phyloP scores from a whole-genome alignment of 2,888 invertebrate species.

The Brachyopa scutellaris region DNA sequence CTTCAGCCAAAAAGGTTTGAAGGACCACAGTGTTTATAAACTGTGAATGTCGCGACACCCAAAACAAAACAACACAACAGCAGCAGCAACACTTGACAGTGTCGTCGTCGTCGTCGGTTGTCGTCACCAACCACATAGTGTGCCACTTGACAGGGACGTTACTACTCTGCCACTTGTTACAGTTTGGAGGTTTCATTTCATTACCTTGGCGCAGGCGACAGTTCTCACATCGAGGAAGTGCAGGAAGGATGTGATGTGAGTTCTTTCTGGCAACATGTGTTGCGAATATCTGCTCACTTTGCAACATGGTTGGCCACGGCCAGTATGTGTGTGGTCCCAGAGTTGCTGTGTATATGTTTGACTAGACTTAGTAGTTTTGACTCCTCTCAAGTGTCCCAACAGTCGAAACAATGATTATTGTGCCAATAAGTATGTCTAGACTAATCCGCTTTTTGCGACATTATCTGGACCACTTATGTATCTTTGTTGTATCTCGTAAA shows the following conservation, averaged over 20 bases:
- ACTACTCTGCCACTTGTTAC: conserved; percentile 55
- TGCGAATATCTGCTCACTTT: conserved; percentile 59
- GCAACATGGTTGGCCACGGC: neutral
- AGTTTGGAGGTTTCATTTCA: conserved; percentile 46
- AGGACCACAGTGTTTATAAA: conserved; percentile 65
- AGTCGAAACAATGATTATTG: conserved; percentile 46
- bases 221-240: conserved; percentile 38
- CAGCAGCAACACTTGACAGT: conserved; percentile 50
- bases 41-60: conserved; percentile 70
- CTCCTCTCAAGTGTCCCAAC: conserved; percentile 47
- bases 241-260: conserved; percentile 55
- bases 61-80: conserved; percentile 48
- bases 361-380: conserved; percentile 58
- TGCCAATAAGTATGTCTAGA: conserved; percentile 60
- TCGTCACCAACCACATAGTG: conserved; percentile 63
- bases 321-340: conserved; percentile 55
- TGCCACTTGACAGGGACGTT: conserved; percentile 57
- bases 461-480: conserved; percentile 28
- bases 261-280: conserved; percentile 51
- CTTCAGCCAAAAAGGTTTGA: conserved; percentile 16
- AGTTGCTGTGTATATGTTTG: conserved; percentile 51
- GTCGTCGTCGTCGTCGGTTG: conserved; percentile 27
- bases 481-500: neutral
- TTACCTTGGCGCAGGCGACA: conserved; percentile 63
- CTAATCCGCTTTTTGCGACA: conserved; percentile 46